phyloP scores from a whole-genome alignment of 2,797 vertebrate species.

The Tarsius wallacei region DNA sequence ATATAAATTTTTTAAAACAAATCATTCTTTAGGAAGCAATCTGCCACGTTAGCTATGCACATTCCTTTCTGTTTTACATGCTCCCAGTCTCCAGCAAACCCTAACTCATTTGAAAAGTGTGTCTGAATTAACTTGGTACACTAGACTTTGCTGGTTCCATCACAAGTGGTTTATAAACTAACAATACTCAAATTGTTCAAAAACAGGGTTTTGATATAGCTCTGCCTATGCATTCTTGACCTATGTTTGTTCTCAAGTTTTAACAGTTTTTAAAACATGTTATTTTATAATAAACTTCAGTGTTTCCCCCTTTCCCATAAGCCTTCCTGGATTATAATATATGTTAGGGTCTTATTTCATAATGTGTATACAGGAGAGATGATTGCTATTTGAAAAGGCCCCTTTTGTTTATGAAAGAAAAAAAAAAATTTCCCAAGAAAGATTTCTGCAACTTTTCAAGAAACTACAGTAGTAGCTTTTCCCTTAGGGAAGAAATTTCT shows the following conservation, averaged over 20 bases:
- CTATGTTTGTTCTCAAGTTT: constrained; percentile 75
- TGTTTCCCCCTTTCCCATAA: constrained; percentile 71
- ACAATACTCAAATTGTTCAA: constrained; percentile 79
- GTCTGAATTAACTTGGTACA: constrained; percentile 65
- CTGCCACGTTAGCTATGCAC: constrained; percentile 52
- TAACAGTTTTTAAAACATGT: constrained; percentile 79
- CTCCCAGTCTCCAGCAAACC: constrained; percentile 71
- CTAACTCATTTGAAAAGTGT: constrained; percentile 74
- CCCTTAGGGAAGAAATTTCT: constrained; percentile 56
- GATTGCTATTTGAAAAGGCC: constrained; percentile 57
- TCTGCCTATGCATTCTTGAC: constrained; percentile 54
- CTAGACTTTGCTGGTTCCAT: constrained; percentile 49
- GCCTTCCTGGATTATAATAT: constrained; percentile 76
- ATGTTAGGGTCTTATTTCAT: constrained; percentile 76
- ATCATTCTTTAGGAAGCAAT: constrained; percentile 71
- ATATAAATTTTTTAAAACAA: constrained; percentile 52
- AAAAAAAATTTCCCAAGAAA: constrained; percentile 25
- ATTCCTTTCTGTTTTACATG: constrained; percentile 65
- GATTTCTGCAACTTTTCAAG: constrained; percentile 70
- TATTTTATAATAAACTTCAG: constrained; percentile 81
- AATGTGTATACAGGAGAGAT: constrained; percentile 63
- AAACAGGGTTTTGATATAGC: constrained; percentile 58
- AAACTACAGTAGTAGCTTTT: constrained; percentile 43
- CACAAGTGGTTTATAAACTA: constrained; percentile 74
- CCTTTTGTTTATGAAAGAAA: constrained; percentile 58